Evolutionary conservation across 2,888 invertebrate genomes (phyloP).

Genomic region (Dynastes maya): DNA sequence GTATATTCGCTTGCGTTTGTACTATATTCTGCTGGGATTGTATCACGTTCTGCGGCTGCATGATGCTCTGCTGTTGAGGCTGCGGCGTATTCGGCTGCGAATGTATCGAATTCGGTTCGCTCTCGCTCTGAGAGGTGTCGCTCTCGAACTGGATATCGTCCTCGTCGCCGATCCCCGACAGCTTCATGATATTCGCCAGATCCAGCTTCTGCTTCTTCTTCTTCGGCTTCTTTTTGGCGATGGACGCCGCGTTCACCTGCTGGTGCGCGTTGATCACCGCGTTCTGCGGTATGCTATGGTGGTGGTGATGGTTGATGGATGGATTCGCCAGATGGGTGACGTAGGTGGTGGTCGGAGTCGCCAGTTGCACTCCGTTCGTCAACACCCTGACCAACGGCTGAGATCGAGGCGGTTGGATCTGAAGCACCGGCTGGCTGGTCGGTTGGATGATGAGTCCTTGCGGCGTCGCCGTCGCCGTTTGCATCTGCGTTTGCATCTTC

Average conservation of each 20-base stretch:
- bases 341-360: conserved; percentile 69
- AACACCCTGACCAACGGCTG: conserved; percentile 74
- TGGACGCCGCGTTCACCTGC: conserved; percentile 41
- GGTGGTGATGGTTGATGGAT: conserved; percentile 56
- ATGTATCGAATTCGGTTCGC: conserved; percentile 65
- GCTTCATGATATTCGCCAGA: conserved; percentile 82
- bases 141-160: conserved; percentile 75
- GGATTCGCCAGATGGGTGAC: conserved; percentile 64
- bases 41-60: conserved; percentile 55
- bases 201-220: conserved; percentile 76
- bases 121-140: conserved; percentile 69
- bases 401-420: conserved; percentile 64
- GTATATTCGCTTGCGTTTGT: conserved; percentile 56
- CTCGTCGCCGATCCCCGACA: conserved; percentile 79
- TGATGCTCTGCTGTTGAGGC: conserved; percentile 53
- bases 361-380: conserved; percentile 73
- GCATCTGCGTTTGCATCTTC: conserved; percentile 68
- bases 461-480: conserved; percentile 64
- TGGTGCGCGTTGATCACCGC: conserved; percentile 58
- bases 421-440: conserved; percentile 65
- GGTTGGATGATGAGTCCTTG: conserved; percentile 68
- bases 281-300: conserved; percentile 49
- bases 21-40: conserved; percentile 53
- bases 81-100: conserved; percentile 64
- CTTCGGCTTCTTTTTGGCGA: conserved; percentile 74